Percentiles rank a stretch among this genome's conserved stretches.
phyloP scores from a whole-genome alignment of 1,140 invertebrate species.

The Whitmania pigra region DNA sequence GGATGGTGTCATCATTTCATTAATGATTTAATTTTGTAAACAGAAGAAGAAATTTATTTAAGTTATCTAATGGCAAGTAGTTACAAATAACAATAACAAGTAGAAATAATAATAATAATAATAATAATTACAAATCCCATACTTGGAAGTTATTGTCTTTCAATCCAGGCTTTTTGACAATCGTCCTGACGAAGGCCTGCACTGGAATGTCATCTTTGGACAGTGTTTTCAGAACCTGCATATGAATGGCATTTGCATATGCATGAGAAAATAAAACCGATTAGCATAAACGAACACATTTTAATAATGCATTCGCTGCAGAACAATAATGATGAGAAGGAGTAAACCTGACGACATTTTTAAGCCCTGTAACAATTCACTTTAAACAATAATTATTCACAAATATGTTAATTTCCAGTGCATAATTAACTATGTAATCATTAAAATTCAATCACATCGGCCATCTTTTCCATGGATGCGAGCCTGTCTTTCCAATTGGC shows the following conservation, averaged over 20 bases:
- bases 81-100: neutral
- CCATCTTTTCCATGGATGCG: conserved; percentile 60
- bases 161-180: conserved; percentile 74
- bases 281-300: too few species aligned
- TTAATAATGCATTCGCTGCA: too few species aligned
- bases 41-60: too few species aligned
- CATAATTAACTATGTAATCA: too few species aligned
- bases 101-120: neutral
- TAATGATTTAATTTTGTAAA: too few species aligned
- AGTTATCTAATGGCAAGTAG: neutral
- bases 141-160: conserved; percentile 82
- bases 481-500: conserved; percentile 74
- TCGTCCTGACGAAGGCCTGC: conserved; percentile 59
- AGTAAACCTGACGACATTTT: too few species aligned
- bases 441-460: conserved; percentile 40
- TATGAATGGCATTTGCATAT: conserved; percentile 23
- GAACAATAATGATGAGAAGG: too few species aligned
- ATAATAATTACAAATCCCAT: conserved; percentile 6
- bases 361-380: too few species aligned
- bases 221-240: conserved; percentile 49
- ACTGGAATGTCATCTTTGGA: conserved; percentile 54
- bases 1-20: too few species aligned
- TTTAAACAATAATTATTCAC: too few species aligned
- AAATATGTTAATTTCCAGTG: too few species aligned
- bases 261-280: too few species aligned